Evolutionary conservation across 1,140 invertebrate genomes (phyloP), one percentile per base, ranked within the genome.

Genomic region (Orius laevigatus): DNA sequence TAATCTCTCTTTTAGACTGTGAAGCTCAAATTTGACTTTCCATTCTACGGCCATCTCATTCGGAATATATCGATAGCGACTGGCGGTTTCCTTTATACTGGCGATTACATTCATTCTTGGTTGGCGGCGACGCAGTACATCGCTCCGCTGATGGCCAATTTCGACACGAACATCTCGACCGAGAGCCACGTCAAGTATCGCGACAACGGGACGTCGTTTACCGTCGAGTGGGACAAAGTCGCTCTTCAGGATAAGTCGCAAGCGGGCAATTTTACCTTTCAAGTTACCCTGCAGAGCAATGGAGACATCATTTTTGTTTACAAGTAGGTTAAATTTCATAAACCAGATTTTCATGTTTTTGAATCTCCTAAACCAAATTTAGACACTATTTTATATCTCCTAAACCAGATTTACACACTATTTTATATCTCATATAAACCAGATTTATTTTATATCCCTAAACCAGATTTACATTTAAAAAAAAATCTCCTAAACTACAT

Each of bases 121-220:
- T 69, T 98, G 41, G 94, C 94, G 0, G 92, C 93, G 12, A 98
- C 94, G 0, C 95, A 98, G 67, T 97, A 96, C 66, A 94, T 98
- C 52, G 93, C 94, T 5, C 94, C 95, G 0, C 66, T 98, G n/a
- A 98, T 98, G 95, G 94, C 91, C 5, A 98, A 98, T 72, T 98
- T 98, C 64, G 93, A 98, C 64, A 90, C 90, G 0, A 81, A 79
- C 36, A 59, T 86, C 33, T 78, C 74, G 5, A 73, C 81, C 38
- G 70, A 80, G 50, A 93, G 92, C 33, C 74, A 70, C 52, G 81
- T 98, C 33, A 81, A 81, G 55, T 87, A 89, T 59, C 68, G 74
- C 12, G 86, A 92, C 62, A 88, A 89, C 66, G 84, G 85, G 33
- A 82, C 84, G 5, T 72, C 79, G 2, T 90, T 97, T 60, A 85